Evolutionary conservation across 2,113 vertebrate species (phyloP), one percentile per base, ranked within the genome.

Genomic region (Lagopus muta): DNA sequence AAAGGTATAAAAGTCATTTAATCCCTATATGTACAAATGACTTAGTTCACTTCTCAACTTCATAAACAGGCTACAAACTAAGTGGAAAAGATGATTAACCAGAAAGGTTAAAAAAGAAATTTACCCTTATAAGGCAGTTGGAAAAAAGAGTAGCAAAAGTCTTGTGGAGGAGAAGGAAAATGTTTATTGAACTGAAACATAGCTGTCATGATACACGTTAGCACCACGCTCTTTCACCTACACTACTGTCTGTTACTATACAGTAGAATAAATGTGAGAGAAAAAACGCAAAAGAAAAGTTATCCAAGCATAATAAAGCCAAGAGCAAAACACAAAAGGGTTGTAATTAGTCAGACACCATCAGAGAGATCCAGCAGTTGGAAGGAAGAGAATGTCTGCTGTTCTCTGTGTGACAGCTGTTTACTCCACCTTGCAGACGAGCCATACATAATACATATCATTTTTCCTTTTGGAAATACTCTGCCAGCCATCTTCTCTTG

Each of bases 381-480:
- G 52, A 30, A 47, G 45, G 36, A 77, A 79, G 52, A 66, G 79
- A 93, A 91, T 42, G 2, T 4, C 34, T 70, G 45, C 34, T 74
- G 38, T 22, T 67, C 15, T 48, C 15, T 48, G 34, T 77, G n/a
- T 81, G 74, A 77, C 83, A 88, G 81, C 50, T 52, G 89, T 88
- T 88, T 86, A 86, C 71, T 64, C 74, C 42, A 80, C 45, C 62
- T 90, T 81, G 45, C 45, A 52, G 27, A 60, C 36, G 34, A 89
- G 34, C 48, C 34, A 58, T 50, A 85, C 42, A 32, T 25, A 90
- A 81, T 11, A 89, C 10, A 58, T 32, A 86, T 20, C 2, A 82
- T 83, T 96, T 95, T 90, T 90, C 77, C 73, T 93, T 88, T 60
- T 69, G 40, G 88, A 93, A 96, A 91, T 91, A 40, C 77, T 83